Conservation (phyloP, 1,140 invertebrate genomes). For the Scaptomyza montana region DNA sequence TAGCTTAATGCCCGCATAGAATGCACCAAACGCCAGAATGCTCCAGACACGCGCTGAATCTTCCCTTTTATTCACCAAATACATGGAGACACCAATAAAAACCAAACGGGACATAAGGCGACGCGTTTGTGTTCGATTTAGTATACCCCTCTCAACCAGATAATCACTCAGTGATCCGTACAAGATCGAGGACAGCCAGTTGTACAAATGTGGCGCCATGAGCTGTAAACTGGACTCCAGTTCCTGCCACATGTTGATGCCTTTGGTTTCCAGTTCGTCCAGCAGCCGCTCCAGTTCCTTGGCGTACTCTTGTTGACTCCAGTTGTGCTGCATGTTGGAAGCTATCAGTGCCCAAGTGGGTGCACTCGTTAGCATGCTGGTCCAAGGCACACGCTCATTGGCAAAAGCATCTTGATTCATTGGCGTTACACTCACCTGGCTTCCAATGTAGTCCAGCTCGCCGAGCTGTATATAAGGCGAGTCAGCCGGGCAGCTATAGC, state of each 20-base stretch:
- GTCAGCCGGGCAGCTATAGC: conserved; percentile 87
- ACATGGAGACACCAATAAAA: conserved; percentile 85
- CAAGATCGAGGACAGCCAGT: conserved; percentile 56
- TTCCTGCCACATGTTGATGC: conserved; percentile 36
- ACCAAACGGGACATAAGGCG: conserved; percentile 85
- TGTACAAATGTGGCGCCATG: conserved; percentile 47
- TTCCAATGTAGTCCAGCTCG: conserved; percentile 86
- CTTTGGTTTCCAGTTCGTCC: conserved; percentile 23
- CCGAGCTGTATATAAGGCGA: conserved; percentile 89
- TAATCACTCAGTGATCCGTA: conserved; percentile 86
- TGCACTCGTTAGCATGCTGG: conserved; percentile 86
- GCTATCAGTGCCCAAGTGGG: conserved; percentile 87
- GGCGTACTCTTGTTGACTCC: conserved; percentile 93
- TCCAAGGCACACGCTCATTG: conserved; percentile 84
- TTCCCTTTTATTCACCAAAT: conserved; percentile 84
- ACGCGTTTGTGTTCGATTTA: conserved; percentile 85
- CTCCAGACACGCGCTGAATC: conserved; percentile 28
- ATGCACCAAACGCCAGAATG: conserved; percentile 85
- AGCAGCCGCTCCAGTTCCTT: conserved; percentile 88
- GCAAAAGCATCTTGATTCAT: conserved; percentile 33
- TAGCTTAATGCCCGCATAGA: conserved; percentile 88
- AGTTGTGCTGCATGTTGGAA: conserved; percentile 90
- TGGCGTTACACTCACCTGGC: conserved; percentile 33
- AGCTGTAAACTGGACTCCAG: conserved; percentile 24
- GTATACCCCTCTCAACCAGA: conserved; percentile 51